Percentiles rank a stretch among this genome's conserved stretches.
Conservation (phyloP, 1,140 invertebrate species). For the Papilio machaon region DNA sequence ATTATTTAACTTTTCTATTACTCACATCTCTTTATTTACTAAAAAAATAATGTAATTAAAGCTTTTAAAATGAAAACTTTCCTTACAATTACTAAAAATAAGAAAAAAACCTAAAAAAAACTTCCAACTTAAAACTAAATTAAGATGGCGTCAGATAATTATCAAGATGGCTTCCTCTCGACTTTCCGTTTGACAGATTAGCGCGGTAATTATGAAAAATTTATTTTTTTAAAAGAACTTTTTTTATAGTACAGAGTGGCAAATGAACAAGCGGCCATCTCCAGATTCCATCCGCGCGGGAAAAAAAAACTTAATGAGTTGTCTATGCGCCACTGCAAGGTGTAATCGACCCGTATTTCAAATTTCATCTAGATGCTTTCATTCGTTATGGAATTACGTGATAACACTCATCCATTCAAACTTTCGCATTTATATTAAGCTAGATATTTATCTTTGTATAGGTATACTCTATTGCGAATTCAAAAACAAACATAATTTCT, state of each 20-base stretch:
- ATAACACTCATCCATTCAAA: no score
- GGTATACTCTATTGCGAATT: neutral
- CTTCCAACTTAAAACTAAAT: neutral
- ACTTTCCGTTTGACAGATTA: constrained; percentile 19
- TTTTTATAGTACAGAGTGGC: neutral
- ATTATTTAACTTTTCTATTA: no score
- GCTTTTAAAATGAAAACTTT: neutral
- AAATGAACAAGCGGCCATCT: neutral
- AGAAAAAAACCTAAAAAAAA: neutral
- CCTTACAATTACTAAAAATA: neutral
- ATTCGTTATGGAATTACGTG: no score
- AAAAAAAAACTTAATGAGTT: no score
- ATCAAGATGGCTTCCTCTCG: constrained; percentile 7
- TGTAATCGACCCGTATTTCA: no score
- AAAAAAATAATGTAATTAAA: neutral
- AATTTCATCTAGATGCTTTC: no score
- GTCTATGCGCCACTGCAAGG: no score
- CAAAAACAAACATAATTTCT: neutral
- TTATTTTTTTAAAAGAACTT: neutral
- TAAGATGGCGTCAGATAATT: constrained; percentile 10
- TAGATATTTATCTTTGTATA: no score
- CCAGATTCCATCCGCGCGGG: no score
- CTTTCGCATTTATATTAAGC: no score
- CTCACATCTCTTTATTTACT: no score
- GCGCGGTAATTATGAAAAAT: constrained; percentile 16